These are phyloP conservation scores for Remorina albescens DNA, from an alignment of 2,797 vertebrate species.

Conservation along the genomic window DNA sequence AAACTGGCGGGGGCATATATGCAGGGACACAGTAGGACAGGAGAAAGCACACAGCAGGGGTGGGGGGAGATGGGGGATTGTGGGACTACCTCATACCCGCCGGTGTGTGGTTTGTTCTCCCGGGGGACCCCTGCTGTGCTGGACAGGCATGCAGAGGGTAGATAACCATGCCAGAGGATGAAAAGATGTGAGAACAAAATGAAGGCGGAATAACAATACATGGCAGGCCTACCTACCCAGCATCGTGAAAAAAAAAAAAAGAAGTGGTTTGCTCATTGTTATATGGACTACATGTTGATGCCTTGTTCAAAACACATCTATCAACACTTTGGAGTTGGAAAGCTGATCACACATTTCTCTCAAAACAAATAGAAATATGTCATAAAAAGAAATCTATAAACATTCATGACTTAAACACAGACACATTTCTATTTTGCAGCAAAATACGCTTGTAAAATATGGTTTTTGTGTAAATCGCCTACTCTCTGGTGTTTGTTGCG, in stretches of 20 bases:
- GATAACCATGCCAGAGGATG: conserved; percentile 81
- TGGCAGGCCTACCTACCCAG: conserved; percentile 44
- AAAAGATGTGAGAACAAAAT: conserved; percentile 71
- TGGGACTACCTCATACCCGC: conserved; percentile 67
- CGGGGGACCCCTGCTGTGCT: conserved; percentile 80
- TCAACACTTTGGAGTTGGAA: conserved; percentile 29
- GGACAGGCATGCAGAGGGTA: conserved; percentile 78
- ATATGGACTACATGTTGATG: conserved; percentile 44
- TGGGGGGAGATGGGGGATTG: conserved; percentile 45
- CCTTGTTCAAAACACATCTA: conserved; percentile 62
- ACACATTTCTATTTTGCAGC: conserved; percentile 23
- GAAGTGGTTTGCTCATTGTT: conserved; percentile 57
- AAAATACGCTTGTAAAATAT: conserved; percentile 20
- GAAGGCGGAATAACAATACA: conserved; percentile 63
- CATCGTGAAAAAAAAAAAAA: conserved; percentile 49
- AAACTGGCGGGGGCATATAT: conserved; percentile 69
- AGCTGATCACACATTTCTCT: conserved; percentile 22
- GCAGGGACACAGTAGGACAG: conserved; percentile 60
- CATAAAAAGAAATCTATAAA: conserved; percentile 27
- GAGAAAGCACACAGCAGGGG: conserved; percentile 55
- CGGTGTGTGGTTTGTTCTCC: conserved; percentile 79
- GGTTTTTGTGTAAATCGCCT: conserved; percentile 52
- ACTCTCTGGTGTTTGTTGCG: conserved; percentile 55
- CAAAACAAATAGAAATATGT: conserved; percentile 33
- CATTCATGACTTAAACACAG: conserved; percentile 20